phyloP scores from a whole-genome alignment of 1,140 invertebrate species.

The Theocolax elegans region DNA sequence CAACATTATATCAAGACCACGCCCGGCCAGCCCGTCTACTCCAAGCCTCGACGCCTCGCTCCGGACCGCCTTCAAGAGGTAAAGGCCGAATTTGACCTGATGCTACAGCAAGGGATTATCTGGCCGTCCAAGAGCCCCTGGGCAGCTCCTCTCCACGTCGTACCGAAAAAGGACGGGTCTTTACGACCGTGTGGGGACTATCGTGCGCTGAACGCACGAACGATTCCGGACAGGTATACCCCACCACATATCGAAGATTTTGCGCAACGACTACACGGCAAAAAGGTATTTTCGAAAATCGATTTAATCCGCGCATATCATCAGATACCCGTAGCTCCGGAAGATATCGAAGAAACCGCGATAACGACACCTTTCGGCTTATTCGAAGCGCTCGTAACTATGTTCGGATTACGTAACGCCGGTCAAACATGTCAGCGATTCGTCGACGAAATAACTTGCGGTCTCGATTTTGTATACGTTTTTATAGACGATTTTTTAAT shows the following conservation, averaged over 20 bases:
- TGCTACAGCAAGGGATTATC: not conserved
- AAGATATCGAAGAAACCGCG: no score
- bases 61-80: not conserved
- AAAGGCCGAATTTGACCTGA: constrained; percentile 22
- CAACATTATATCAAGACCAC: no score
- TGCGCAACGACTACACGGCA: not conserved
- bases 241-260: no score
- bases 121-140: constrained; percentile 54
- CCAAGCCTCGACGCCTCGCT: no score
- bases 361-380: constrained; percentile 38
- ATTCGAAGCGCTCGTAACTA: constrained; percentile 26
- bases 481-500: constrained; percentile 44
- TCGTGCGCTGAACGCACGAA: no score
- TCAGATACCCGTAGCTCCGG: no score
- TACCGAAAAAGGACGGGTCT: constrained; percentile 46
- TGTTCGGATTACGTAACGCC: constrained; percentile 46
- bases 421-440: constrained; percentile 42
- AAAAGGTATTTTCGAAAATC: constrained; percentile 17
- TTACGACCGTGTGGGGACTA: constrained; percentile 50
- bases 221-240: constrained; percentile 1
- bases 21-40: no score
- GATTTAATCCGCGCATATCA: no score
- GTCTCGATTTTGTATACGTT: not conserved
- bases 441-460: no score
- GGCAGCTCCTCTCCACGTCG: constrained; percentile 63